Base-by-base conservation (phyloP, 2,797 vertebrate genomes). In the Myotis vivesi region DNA sequence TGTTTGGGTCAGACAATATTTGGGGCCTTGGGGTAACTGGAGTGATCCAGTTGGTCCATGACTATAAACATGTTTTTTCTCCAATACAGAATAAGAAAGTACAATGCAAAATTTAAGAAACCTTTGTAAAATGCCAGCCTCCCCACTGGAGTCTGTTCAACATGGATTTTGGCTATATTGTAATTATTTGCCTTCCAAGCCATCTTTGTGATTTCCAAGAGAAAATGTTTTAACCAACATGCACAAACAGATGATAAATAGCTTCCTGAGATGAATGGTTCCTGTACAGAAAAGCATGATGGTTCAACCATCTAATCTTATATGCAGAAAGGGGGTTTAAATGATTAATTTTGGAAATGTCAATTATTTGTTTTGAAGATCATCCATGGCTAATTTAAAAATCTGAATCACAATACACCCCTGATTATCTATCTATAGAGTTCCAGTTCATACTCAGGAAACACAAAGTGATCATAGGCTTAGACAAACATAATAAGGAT, bases 291-390 rank as follows among this genome's bases (percentile, higher is more conserved):
- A 87, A 6, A 86, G 69, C 16, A 25, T 80, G 49, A 55, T n/a
- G 46, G 72, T 64, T 93, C 19, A 81, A 72, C 46, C 46, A 79
- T 46, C 84, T 91, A 80, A 95, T 91, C 33, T 51, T 87, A 76
- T 51, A 51, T 79, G 68, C 59, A 81, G 38, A 90, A 53, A 92
- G 73, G 91, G 44, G 46, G 38, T 81, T 94, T 95, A 82, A 95
- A 72, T 94, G 77, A 95, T 89, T 96, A 92, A 94, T 85, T 96
- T 85, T 88, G n/a, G 46, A 96, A 83, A 91, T 95, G 33, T 93
- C n/a, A 46, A 94, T 86, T 96, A 94, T 94, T 95, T 92, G 59
- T 66, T 97, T 91, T 97, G 92, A 80, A 89, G 46, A 94, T 94
- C 75, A 94, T 88, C 59, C 75, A 72, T 25, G n/a, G 89, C 76